phyloP scores from a whole-genome alignment of 2,797 vertebrate species.

The Acipenser ruthenus region DNA sequence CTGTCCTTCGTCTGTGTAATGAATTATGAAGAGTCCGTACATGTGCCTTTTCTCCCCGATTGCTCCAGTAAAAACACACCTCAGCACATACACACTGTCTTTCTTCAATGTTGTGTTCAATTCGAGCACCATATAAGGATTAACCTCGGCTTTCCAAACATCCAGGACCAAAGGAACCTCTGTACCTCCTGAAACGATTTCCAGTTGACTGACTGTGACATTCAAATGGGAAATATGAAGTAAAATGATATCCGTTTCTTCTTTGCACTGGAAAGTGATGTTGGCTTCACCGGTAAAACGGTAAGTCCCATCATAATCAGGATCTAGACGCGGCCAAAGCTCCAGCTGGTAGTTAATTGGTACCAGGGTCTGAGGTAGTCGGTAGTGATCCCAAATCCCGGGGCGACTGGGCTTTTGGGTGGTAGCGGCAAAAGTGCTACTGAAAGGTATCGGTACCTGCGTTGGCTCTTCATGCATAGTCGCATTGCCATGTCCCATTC shows the following conservation, averaged over 20 bases:
- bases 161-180: neutral
- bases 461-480: neutral
- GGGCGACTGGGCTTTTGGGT: neutral
- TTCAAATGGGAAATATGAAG: constrained; percentile 44
- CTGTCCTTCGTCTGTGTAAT: neutral
- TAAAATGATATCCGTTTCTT: constrained; percentile 32
- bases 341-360: constrained; percentile 55
- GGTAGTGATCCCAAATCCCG: constrained; percentile 31
- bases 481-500: neutral
- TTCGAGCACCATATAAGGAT: constrained; percentile 44
- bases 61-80: neutral
- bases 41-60: neutral
- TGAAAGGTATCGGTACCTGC: neutral
- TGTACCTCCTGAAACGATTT: neutral
- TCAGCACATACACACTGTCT: neutral
- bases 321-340: constrained; percentile 51
- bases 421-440: neutral
- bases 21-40: neutral
- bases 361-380: constrained; percentile 39
- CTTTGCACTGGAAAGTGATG: constrained; percentile 46
- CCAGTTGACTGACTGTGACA: neutral
- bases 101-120: constrained; percentile 32
- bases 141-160: neutral
- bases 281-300: constrained; percentile 44
- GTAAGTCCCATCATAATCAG: constrained; percentile 2